Evolutionary conservation across 2,113 vertebrate species (phyloP).

Genomic region (Gymnogyps californianus): DNA sequence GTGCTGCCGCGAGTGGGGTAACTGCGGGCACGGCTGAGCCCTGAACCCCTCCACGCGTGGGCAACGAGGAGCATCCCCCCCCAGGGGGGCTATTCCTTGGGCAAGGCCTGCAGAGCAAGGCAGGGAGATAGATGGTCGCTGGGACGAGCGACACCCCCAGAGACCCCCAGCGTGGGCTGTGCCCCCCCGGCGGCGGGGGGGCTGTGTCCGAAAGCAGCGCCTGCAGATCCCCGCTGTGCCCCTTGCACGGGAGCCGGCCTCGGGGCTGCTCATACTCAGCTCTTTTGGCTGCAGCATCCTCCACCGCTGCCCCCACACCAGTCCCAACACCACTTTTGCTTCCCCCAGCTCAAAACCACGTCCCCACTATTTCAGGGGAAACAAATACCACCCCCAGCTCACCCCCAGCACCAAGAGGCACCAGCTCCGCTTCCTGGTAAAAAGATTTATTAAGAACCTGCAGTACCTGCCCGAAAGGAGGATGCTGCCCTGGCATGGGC

Average conservation of each 20-base stretch:
- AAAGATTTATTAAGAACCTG: conserved; percentile 61
- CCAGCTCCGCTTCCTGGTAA: neutral
- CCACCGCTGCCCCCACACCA: rapidly evolving
- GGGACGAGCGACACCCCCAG: rapidly evolving
- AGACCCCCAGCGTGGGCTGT: neutral
- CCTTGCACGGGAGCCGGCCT: neutral
- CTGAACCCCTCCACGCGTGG: neutral
- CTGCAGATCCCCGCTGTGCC: neutral
- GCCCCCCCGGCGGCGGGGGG: rapidly evolving
- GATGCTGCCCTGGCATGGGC: neutral
- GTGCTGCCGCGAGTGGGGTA: neutral
- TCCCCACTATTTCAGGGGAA: rapidly evolving
- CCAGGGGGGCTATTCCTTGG: too few species aligned
- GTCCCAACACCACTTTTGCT: neutral
- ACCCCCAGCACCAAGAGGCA: neutral
- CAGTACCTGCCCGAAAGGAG: neutral
- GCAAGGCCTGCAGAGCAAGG: neutral
- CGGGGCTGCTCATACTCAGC: neutral
- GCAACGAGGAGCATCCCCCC: neutral
- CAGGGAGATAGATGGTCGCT: neutral
- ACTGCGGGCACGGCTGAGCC: neutral
- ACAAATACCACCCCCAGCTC: neutral
- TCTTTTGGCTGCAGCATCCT: neutral
- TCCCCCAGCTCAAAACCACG: neutral
- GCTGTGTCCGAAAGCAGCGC: rapidly evolving